A percentile compares a stretch with the other conserved stretches of the same genome.
Conservation (phyloP, 2,113 vertebrate genomes). For the Oreocharis arfaki region DNA sequence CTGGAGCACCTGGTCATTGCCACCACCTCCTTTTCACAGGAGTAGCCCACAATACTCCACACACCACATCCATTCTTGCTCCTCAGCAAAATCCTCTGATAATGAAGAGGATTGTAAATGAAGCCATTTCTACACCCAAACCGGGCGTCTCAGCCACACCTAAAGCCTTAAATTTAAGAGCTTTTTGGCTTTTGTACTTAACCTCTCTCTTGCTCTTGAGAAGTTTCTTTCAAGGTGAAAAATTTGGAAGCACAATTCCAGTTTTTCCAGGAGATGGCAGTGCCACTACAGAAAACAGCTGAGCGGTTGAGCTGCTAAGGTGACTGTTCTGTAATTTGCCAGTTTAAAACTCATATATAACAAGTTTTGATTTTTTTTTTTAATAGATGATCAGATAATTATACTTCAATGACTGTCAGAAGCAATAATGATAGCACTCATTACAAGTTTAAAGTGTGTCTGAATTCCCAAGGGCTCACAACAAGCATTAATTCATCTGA, state of each 20-base stretch:
- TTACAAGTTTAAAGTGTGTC: conserved; percentile 64
- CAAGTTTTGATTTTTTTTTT: conserved; percentile 45
- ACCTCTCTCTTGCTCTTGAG: background rate
- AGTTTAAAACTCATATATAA: conserved; percentile 25
- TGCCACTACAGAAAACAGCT: conserved; percentile 52
- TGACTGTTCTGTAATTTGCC: conserved; percentile 29
- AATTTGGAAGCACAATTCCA: background rate
- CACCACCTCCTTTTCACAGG: background rate
- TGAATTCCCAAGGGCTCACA: conserved; percentile 52
- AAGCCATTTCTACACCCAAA: background rate
- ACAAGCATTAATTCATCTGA: conserved; percentile 58
- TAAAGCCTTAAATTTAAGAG: background rate
- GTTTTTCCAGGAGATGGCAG: conserved; percentile 68
- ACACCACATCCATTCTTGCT: background rate
- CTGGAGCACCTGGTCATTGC: background rate
- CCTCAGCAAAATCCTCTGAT: background rate
- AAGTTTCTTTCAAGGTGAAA: conserved; percentile 29
- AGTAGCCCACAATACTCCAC: background rate
- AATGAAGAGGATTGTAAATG: background rate
- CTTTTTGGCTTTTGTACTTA: background rate
- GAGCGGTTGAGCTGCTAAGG: background rate
- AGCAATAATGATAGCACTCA: conserved; percentile 66
- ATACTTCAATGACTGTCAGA: conserved; percentile 63
- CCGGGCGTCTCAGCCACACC: background rate
- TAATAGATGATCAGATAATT: conserved; percentile 60